Conservation (phyloP, 2,113 vertebrate species). For the Amphiprion percula region DNA sequence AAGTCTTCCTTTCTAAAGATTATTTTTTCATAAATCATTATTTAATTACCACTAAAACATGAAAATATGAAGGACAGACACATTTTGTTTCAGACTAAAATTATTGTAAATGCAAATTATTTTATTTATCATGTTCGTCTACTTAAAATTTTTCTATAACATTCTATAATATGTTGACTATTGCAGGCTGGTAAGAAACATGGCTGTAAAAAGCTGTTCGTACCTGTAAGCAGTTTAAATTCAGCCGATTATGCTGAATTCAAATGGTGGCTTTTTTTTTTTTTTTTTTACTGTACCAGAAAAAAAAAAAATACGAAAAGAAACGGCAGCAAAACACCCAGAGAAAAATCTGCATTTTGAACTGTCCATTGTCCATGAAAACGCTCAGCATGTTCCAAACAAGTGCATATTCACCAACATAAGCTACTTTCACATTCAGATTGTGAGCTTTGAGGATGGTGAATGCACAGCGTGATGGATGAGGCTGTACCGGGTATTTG, state of each 20-base stretch:
- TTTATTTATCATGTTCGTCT: too few species aligned
- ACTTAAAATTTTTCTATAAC: too few species aligned
- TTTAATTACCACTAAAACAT: too few species aligned
- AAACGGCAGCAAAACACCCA: neutral
- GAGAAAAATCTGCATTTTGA: constrained; percentile 2
- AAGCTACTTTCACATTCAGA: constrained; percentile 1
- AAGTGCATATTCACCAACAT: constrained; percentile 3
- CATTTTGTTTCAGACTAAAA: too few species aligned
- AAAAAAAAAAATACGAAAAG: neutral
- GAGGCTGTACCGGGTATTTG: constrained; percentile 19
- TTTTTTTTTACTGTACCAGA: neutral
- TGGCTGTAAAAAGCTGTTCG: neutral
- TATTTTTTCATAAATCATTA: too few species aligned
- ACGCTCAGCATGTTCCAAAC: neutral
- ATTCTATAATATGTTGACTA: too few species aligned
- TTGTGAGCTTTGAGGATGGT: constrained; percentile 8
- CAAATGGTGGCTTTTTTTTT: neutral
- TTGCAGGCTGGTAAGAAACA: too few species aligned
- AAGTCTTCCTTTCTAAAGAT: too few species aligned
- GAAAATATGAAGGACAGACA: too few species aligned
- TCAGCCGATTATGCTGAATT: neutral
- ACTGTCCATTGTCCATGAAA: neutral
- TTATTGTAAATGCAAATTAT: too few species aligned
- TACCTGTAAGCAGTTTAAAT: constrained; percentile 12
- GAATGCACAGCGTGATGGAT: constrained; percentile 30